Percentiles rank a stretch among this genome's conserved stretches.
Evolutionary conservation across 2,888 invertebrate species (phyloP).

Genomic region (Andrena trimmerana): DNA sequence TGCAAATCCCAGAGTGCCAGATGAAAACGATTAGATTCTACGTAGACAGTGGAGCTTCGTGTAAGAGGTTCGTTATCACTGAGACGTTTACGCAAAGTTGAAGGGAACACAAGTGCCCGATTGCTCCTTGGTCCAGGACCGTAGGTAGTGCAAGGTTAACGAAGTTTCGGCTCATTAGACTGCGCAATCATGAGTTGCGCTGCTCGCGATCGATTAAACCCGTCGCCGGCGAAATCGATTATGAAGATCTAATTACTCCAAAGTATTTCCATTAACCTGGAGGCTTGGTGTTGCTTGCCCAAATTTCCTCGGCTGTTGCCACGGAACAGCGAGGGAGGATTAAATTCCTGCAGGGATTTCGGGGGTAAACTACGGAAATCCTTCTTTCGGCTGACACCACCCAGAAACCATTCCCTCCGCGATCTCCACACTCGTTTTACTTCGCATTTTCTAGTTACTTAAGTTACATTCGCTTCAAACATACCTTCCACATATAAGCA

Average conservation of each 20-base stretch:
- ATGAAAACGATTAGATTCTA: neutral
- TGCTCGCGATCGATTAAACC: slow-evolving; percentile 52
- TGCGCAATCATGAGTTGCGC: slow-evolving; percentile 52
- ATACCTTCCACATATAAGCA: too few species aligned
- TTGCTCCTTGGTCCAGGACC: slow-evolving; percentile 48
- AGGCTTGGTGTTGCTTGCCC: neutral
- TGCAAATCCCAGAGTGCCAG: neutral
- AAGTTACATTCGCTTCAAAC: too few species aligned
- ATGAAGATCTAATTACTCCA: slow-evolving; percentile 44
- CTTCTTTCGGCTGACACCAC: neutral
- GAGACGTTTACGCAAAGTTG: slow-evolving; percentile 31
- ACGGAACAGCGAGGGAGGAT: slow-evolving; percentile 2
- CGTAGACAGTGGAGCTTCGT: neutral
- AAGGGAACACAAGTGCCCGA: slow-evolving; percentile 4
- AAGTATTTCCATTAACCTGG: slow-evolving; percentile 50
- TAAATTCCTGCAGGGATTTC: neutral
- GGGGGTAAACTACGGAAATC: too few species aligned
- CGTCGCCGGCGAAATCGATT: slow-evolving; percentile 36
- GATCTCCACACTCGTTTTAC: neutral
- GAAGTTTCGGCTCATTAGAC: slow-evolving; percentile 71
- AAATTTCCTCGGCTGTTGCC: slow-evolving; percentile 7
- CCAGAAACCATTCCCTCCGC: neutral
- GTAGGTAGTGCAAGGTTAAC: slow-evolving; percentile 63
- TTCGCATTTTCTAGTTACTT: too few species aligned
- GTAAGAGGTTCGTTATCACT: slow-evolving; percentile 20